Conservation (phyloP, 53 echinoderm and acorn worm genomes). For the Crossaster papposus region DNA sequence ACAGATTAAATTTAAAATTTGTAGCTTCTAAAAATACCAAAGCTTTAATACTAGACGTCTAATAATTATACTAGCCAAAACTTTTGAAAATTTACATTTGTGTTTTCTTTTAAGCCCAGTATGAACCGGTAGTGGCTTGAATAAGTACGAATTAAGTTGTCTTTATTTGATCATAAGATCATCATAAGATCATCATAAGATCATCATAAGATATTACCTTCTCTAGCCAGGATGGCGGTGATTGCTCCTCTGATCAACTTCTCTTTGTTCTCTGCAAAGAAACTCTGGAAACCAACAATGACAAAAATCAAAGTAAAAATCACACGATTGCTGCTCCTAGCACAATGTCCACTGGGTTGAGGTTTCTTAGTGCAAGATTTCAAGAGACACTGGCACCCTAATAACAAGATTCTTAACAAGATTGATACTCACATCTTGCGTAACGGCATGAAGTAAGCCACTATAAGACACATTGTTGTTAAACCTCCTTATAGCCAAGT, state of each 20-base stretch:
- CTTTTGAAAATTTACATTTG: no score
- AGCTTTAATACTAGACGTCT: no score
- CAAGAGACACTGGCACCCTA: no score
- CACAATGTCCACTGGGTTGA: no score
- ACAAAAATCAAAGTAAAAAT: not conserved
- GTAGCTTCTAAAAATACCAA: no score
- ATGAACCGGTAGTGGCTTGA: no score
- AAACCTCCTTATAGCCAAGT: constrained; percentile 81
- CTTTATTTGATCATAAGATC: no score
- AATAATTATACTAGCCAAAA: no score
- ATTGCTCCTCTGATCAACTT: constrained; percentile 95
- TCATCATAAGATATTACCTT: constrained; percentile 61
- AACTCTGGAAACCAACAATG: constrained; percentile 74
- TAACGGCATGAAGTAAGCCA: constrained; percentile 96
- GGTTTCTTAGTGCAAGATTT: no score
- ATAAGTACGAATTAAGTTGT: no score
- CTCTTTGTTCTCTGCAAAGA: constrained; percentile 99
- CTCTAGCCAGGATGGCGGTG: constrained; percentile 79
- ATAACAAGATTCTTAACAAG: not conserved
- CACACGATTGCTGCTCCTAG: not conserved
- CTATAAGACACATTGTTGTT: constrained; percentile 98
- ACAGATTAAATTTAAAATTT: not conserved
- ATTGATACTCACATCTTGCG: constrained; percentile 87
- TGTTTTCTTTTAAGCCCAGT: no score
- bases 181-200: no score